These are phyloP conservation scores for Burhinus bistriatus DNA, from an alignment of 2,113 vertebrate species.

Conservation along the genomic window DNA sequence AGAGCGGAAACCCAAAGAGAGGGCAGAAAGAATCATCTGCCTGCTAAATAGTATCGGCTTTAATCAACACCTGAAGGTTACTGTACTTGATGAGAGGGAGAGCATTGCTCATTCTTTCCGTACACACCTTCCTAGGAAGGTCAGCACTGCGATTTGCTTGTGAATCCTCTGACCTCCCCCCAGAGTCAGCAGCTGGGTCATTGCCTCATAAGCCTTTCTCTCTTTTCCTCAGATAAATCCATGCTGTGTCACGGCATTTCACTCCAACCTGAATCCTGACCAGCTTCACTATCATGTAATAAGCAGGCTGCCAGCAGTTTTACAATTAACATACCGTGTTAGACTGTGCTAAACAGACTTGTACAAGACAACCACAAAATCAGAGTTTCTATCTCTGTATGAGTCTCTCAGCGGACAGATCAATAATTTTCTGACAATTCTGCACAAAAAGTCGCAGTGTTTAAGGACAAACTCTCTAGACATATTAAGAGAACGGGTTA, in stretches of 20 bases:
- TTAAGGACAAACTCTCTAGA: neutral
- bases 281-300: fast-evolving
- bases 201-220: neutral
- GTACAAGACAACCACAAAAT: fast-evolving
- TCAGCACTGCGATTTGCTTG: fast-evolving
- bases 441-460: fast-evolving
- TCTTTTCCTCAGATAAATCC: neutral
- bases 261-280: neutral
- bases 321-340: fast-evolving
- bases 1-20: too few species aligned
- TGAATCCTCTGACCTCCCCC: fast-evolving
- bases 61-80: neutral
- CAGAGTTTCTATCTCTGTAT: fast-evolving
- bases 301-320: neutral
- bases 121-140: fast-evolving
- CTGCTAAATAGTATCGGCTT: fast-evolving
- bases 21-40: neutral
- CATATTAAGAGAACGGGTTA: fast-evolving
- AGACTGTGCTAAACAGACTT: fast-evolving
- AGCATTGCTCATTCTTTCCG: fast-evolving
- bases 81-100: fast-evolving
- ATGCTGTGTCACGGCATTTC: neutral
- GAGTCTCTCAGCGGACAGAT: neutral
- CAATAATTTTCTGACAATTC: neutral
- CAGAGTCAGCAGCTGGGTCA: fast-evolving